A percentile compares a stretch with the other conserved stretches of the same genome.
Evolutionary conservation across 2,797 vertebrate genomes (phyloP).

Genomic region (Chaetophractus vellerosus): DNA sequence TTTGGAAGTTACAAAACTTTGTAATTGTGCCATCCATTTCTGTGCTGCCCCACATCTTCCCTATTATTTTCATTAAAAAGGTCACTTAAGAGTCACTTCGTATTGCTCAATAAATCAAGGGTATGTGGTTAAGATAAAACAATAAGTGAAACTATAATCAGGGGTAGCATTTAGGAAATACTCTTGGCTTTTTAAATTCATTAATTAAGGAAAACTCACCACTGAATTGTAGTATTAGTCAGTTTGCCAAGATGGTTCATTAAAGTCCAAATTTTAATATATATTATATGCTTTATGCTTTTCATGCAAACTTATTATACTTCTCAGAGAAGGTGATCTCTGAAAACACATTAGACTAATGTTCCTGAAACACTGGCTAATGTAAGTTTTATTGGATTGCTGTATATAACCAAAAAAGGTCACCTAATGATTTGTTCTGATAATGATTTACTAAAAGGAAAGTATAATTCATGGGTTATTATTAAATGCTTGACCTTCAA

Average conservation of each 20-base stretch:
- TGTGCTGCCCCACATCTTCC: slow-evolving; percentile 71
- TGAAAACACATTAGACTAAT: slow-evolving; percentile 95
- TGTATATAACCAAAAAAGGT: slow-evolving; percentile 91
- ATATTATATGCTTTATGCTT: slow-evolving; percentile 96
- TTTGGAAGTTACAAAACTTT: slow-evolving; percentile 14
- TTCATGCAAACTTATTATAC: slow-evolving; percentile 96
- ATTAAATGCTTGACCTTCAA: slow-evolving; percentile 89
- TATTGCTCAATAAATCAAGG: slow-evolving; percentile 64
- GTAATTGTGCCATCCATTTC: slow-evolving; percentile 66
- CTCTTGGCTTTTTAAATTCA: slow-evolving; percentile 87
- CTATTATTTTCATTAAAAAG: slow-evolving; percentile 80
- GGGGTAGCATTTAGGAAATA: slow-evolving; percentile 85
- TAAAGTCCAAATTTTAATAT: slow-evolving; percentile 97
- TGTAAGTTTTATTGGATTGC: slow-evolving; percentile 93
- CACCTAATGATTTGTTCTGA: slow-evolving; percentile 91
- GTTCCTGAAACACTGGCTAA: slow-evolving; percentile 95
- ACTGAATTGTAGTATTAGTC: slow-evolving; percentile 88
- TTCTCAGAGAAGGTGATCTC: slow-evolving; percentile 95
- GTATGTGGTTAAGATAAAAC: slow-evolving; percentile 65
- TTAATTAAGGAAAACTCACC: slow-evolving; percentile 89
- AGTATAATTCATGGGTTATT: slow-evolving; percentile 89
- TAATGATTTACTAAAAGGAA: slow-evolving; percentile 90
- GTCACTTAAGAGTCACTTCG: slow-evolving; percentile 78
- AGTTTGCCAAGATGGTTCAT: slow-evolving; percentile 94
- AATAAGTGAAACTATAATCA: slow-evolving; percentile 77